Percentiles rank a stretch among this genome's conserved stretches.
Evolutionary conservation across 2,888 invertebrate genomes (phyloP).

Genomic region (Tenthredo mesomela): DNA sequence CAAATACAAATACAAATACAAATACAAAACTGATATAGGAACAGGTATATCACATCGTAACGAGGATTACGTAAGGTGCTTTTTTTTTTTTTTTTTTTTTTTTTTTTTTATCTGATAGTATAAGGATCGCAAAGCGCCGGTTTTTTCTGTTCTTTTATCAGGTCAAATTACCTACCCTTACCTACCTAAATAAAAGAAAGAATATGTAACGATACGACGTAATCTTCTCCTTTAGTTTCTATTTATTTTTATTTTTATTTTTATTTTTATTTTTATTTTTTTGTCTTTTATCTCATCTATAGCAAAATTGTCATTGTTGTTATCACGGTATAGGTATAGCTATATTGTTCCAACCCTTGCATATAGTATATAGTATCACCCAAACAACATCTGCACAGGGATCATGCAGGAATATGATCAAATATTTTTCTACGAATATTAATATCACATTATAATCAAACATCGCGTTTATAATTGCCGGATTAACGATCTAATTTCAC

Average conservation of each 20-base stretch:
- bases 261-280: no score
- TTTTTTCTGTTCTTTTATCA: background rate
- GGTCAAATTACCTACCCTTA: background rate
- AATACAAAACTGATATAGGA: background rate
- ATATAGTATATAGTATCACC: no score
- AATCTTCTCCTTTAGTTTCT: no score
- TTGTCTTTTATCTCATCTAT: no score
- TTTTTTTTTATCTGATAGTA: background rate
- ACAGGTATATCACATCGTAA: background rate
- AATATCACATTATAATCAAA: background rate
- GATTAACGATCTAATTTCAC: conserved; percentile 14
- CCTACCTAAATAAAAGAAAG: background rate
- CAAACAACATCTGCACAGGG: no score
- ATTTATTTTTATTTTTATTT: no score
- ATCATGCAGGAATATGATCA: no score
- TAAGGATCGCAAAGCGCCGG: background rate
- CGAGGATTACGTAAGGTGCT: background rate
- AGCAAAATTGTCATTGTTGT: no score
- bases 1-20: background rate
- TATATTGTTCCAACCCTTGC: no score
- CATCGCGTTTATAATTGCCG: background rate
- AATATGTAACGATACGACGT: background rate
- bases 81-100: background rate
- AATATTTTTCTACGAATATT: background rate
- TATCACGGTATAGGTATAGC: no score